Conservation (phyloP, 2,113 vertebrate genomes). For the Craseonycteris thonglongyai region DNA sequence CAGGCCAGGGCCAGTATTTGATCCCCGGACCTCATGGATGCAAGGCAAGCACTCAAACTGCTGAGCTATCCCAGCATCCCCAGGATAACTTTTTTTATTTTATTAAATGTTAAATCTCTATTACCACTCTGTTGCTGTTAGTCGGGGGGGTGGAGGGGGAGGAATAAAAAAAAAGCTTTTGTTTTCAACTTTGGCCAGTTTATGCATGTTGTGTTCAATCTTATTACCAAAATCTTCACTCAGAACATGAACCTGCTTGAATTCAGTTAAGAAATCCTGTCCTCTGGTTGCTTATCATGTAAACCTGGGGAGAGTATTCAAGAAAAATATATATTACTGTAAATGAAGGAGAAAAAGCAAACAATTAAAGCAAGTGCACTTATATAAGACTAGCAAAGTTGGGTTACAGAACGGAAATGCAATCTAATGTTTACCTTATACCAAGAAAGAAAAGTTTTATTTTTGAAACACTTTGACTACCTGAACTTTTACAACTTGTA, state of each 20-base stretch:
- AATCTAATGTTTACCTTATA: not conserved
- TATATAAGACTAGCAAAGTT: not conserved
- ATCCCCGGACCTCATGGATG: too few relatives aligned
- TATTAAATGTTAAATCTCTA: slow-evolving; percentile 55
- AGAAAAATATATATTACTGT: not conserved
- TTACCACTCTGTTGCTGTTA: slow-evolving; percentile 29
- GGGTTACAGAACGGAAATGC: not conserved
- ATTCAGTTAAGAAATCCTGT: not conserved
- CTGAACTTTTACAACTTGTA: not conserved
- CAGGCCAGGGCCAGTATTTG: too few relatives aligned
- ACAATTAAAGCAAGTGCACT: not conserved
- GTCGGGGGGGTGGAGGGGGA: slow-evolving; percentile 22
- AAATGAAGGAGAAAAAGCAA: not conserved
- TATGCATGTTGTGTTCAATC: not conserved
- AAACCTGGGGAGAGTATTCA: not conserved
- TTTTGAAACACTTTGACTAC: not conserved
- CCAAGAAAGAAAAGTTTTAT: not conserved
- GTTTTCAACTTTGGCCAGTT: slow-evolving; percentile 46
- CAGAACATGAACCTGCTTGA: not conserved
- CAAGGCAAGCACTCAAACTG: too few relatives aligned
- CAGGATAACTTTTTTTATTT: too few relatives aligned
- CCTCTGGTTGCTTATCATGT: not conserved
- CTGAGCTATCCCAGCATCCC: too few relatives aligned
- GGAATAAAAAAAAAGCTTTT: not conserved
- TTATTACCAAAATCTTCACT: not conserved